phyloP scores from a whole-genome alignment of 2,797 vertebrate genomes.

The Cirrhinus molitorella region DNA sequence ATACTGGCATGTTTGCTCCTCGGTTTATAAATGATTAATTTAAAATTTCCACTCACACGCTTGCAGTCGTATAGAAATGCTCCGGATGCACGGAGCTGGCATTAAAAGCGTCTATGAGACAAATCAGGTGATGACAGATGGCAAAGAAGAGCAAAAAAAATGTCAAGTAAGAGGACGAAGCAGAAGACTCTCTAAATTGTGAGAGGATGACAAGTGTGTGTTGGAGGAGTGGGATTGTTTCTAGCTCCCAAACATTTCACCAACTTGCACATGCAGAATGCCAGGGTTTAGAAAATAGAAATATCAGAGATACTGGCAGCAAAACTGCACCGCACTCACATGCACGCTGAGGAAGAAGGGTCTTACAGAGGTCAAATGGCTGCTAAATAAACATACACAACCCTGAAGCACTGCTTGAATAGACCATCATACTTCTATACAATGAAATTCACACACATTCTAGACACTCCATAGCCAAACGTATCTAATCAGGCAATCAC shows the following conservation, averaged over 20 bases:
- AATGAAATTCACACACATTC: not conserved
- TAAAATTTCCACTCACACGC: constrained; percentile 19
- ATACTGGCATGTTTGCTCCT: constrained; percentile 16
- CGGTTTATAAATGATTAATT: constrained; percentile 44
- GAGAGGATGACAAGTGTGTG: constrained; percentile 20
- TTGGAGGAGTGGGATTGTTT: constrained; percentile 2
- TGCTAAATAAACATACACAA: not conserved
- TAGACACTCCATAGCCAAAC: not conserved
- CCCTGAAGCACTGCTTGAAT: not conserved
- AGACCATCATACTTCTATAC: not conserved
- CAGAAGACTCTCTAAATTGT: constrained; percentile 3
- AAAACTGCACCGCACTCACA: not conserved
- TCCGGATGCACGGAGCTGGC: constrained; percentile 14
- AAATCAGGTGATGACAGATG: constrained; percentile 17
- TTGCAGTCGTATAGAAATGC: constrained; percentile 2
- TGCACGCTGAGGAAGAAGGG: not conserved
- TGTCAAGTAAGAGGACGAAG: constrained; percentile 1
- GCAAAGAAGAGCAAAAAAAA: constrained; percentile 13
- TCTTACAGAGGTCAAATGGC: constrained; percentile 3
- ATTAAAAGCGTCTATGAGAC: constrained; percentile 39
- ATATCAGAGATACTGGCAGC: constrained; percentile 14
- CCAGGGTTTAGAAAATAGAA: constrained; percentile 20
- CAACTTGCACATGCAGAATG: not conserved
- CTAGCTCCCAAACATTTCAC: constrained; percentile 20
- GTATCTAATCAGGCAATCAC: no score